Evolutionary conservation across 2,888 invertebrate species (phyloP), one percentile per base, ranked within the genome.

Genomic region (Stenurella melanura): DNA sequence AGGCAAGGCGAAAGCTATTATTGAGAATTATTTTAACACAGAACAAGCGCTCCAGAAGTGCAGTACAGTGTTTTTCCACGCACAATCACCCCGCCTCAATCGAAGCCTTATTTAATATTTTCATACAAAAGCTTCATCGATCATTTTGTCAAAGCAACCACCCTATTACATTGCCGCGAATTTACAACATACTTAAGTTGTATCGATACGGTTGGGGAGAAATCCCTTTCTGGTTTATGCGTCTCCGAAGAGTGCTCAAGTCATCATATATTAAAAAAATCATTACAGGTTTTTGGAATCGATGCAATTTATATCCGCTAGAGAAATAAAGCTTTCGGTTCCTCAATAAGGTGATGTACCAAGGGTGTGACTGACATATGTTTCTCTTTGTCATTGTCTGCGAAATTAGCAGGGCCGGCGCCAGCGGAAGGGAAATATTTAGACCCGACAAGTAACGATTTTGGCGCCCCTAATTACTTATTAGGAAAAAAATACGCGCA

Each of bases 191-290:
- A 68, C 67, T 68, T 68, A 68, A 68, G 54, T 68, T 68, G 67
- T 68, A 56, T 68, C 67, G 67, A 56, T 54, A 68, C 21, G n/a
- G 50, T 42, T 38, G 19, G 42, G 42, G 69, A 58, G 57, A 57
- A 19, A 69, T 68, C 30, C 57, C 34, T 58, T 69, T 34, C 61
- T 15, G 38, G 30, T 57, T 57, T 69, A 69, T 69, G 30, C 57
- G 58, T 69, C 69, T 69, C 69, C n/a, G 50, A 67, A 67, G 67
- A 54, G 67, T n/a, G 17, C 56, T 67, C 54, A 30, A 58, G 69
- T 57, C 57, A 69, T 69, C 58, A 58, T 69, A 69, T 69, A 69
- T 58, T 69, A 69, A 69, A 69, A 68, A 69, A 69, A 69, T 69
- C 69, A 69, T 58, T 69, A 69, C 34, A n/a, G 30, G n/a, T 34